Evolutionary conservation across 1,140 invertebrate species (phyloP).

Genomic region (Drosophila triauraria): DNA sequence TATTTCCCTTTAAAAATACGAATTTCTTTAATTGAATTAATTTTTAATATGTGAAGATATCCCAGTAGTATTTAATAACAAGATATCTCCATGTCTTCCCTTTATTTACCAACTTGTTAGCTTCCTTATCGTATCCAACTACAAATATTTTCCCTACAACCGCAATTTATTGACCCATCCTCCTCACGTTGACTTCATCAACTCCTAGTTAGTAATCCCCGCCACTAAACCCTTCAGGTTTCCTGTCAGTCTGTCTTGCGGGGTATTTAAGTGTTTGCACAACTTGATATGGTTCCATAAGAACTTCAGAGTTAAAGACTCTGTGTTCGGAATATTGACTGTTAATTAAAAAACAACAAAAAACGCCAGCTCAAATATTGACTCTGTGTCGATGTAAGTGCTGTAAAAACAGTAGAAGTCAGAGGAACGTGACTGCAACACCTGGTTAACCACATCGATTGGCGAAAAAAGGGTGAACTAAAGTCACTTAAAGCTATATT

Average conservation of each 20-base stretch:
- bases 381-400: constrained; percentile 44
- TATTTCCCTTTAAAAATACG: too few species aligned
- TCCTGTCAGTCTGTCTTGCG: constrained; percentile 22
- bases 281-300: constrained; percentile 57
- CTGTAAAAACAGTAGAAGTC: constrained; percentile 38
- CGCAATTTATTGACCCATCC: constrained; percentile 9
- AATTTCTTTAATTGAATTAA: too few species aligned
- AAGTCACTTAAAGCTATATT: neutral
- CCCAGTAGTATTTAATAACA: neutral
- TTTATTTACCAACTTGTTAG: neutral
- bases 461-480: neutral
- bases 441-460: constrained; percentile 18
- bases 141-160: neutral
- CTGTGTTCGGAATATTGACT: constrained; percentile 54
- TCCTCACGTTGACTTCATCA: neutral
- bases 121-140: neutral
- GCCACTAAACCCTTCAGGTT: constrained; percentile 10
- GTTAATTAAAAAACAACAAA: constrained; percentile 64
- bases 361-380: constrained; percentile 57
- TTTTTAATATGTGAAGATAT: too few species aligned
- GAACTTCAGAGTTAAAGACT: constrained; percentile 14
- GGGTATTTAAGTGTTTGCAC: constrained; percentile 27
- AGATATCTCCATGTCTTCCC: neutral
- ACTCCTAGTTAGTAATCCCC: constrained; percentile 30
- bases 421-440: constrained; percentile 33